A percentile compares a stretch with the other conserved stretches of the same genome.
phyloP scores from a whole-genome alignment of 2,113 vertebrate genomes.

The Oophaga pumilio region DNA sequence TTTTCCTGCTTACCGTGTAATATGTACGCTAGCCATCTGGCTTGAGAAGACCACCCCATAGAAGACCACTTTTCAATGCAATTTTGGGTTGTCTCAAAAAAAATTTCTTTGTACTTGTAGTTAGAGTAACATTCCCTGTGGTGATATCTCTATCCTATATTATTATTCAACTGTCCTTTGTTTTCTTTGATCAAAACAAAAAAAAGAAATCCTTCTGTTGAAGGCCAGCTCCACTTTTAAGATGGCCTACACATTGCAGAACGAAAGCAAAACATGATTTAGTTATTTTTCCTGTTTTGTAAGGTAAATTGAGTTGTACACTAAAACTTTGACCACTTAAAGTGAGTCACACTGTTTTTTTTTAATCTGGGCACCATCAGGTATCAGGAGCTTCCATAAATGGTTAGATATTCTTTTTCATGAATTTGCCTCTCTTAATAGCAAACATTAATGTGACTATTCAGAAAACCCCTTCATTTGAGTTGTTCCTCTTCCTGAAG shows the following conservation, averaged over 20 bases:
- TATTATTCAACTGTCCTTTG: not conserved
- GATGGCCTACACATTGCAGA: not conserved
- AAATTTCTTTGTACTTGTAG: not conserved
- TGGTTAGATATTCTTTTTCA: not conserved
- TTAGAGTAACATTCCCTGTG: not conserved
- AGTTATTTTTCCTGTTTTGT: not conserved
- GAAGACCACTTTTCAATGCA: too few relatives aligned
- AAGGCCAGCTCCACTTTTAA: not conserved
- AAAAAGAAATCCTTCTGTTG: not conserved
- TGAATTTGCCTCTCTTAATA: not conserved
- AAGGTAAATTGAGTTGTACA: not conserved
- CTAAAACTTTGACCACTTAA: not conserved
- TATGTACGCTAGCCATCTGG: too few relatives aligned
- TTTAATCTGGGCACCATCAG: not conserved
- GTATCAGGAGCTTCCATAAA: constrained; percentile 10
- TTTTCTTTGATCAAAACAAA: not conserved
- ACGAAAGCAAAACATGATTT: not conserved
- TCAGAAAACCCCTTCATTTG: not conserved
- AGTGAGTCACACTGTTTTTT: constrained; percentile 10
- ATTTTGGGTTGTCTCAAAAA: too few relatives aligned
- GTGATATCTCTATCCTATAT: not conserved
- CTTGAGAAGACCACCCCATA: too few relatives aligned
- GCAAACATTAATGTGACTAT: constrained; percentile 1
- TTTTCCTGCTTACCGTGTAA: too few relatives aligned
- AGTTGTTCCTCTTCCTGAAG: constrained; percentile 6